These are phyloP conservation scores for Eulacestoma nigropectus DNA, from an alignment of 2,113 vertebrate species.

Conservation along the genomic window DNA sequence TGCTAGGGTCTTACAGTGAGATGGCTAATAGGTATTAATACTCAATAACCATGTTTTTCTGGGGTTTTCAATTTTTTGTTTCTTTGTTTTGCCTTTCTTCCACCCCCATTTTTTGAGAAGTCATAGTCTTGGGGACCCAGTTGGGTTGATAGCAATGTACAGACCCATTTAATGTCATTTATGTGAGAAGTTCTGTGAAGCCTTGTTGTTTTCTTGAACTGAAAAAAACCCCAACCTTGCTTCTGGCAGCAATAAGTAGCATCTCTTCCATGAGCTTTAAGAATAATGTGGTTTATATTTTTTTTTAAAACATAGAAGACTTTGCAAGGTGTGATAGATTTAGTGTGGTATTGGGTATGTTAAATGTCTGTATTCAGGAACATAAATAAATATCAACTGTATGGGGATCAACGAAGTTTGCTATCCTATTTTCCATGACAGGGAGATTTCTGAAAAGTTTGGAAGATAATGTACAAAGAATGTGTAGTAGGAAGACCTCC, in stretches of 20 bases:
- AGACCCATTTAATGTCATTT: neutral
- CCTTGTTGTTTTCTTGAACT: slow-evolving; percentile 16
- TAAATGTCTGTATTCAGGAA: neutral
- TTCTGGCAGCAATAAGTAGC: neutral
- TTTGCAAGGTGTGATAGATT: slow-evolving; percentile 27
- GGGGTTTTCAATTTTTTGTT: neutral
- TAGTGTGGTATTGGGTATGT: neutral
- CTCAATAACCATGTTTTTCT: neutral
- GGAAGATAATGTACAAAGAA: neutral
- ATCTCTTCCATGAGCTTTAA: neutral
- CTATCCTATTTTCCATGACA: slow-evolving; percentile 1
- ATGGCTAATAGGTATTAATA: neutral
- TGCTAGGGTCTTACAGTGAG: neutral
- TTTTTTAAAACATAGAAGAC: neutral
- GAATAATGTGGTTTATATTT: neutral
- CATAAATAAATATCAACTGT: neutral
- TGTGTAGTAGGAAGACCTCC: neutral
- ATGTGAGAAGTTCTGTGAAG: neutral
- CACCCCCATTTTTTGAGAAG: neutral
- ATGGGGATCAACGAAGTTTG: neutral
- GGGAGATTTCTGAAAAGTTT: slow-evolving; percentile 1
- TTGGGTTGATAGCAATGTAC: neutral
- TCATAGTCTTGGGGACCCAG: neutral
- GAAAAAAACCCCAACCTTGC: neutral
- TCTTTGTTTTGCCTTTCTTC: neutral